Base-by-base conservation (phyloP, 2,113 vertebrate species). In the Meles meles region DNA sequence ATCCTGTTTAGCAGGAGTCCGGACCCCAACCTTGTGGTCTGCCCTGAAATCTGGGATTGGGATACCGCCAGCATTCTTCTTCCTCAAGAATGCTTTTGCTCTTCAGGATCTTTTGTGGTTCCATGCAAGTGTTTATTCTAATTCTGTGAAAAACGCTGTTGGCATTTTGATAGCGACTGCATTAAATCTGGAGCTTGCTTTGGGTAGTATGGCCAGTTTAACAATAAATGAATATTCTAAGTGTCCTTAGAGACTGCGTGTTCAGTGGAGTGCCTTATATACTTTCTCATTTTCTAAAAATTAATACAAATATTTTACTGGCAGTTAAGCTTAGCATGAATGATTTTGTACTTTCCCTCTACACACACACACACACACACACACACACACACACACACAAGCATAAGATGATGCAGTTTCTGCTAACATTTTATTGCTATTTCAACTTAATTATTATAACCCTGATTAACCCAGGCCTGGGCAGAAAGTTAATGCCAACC, bases 221-320 rank as follows among this genome's bases (percentile, higher is more conserved):
- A 77, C 42, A 8, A 10, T 47, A 77, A 77, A 77, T 29, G 42
- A 21, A 44, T 63, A 93, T 77, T 79, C 93, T 88, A 69, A 91
- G 61, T 57, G 18, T 55, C 76, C 65, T 21, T 37, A 7, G 37
- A n/a, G 47, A 39, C 39, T 85, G n/a, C 15, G 25, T 55, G 21
- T 34, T 92, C 61, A 85, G 7, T 21, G 59, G 7, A 57, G 44
- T 82, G 34, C 14, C n/a, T 13, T 82, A 27, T 25, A 31, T 21
- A 49, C 2, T 7, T 71, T 96, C 74, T 65, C 86, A 71, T 77
- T 93, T 93, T 79, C 37, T 77, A 96, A 94, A 88, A 96, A 11
- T 82, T 49, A 57, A 49, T 14, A 90, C 52, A 59, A 59, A 72
- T 82, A 63, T 61, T 92, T 94, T 63, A 57, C 31, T 74, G 86